phyloP scores from a whole-genome alignment of 2,888 invertebrate species.

The Drosophila meridionalis region DNA sequence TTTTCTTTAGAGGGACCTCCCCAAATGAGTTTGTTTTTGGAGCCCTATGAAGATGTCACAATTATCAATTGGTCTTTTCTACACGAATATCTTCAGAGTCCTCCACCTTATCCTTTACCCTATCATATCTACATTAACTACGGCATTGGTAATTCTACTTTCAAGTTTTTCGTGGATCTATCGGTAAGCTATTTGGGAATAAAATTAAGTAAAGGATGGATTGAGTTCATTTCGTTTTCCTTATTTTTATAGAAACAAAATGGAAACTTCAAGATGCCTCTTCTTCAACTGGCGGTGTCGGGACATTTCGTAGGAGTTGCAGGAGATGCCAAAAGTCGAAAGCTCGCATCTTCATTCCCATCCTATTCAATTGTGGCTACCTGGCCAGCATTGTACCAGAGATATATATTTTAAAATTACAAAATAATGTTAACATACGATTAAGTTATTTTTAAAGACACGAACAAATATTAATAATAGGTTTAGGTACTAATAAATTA shows the following conservation, averaged over 20 bases:
- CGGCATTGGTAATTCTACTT: slow-evolving; percentile 63
- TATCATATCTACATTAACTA: slow-evolving; percentile 71
- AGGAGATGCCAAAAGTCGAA: slow-evolving; percentile 83
- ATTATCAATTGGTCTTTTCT: slow-evolving; percentile 76
- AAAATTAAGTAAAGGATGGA: neutral
- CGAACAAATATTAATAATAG: neutral
- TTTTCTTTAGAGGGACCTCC: slow-evolving; percentile 71
- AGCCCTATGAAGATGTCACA: slow-evolving; percentile 64
- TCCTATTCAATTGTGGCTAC: slow-evolving; percentile 85
- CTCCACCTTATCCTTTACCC: slow-evolving; percentile 53
- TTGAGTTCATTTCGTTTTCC: too few relatives aligned
- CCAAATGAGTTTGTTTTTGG: slow-evolving; percentile 74
- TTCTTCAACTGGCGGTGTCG: slow-evolving; percentile 84
- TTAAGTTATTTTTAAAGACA: neutral
- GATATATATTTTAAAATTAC: slow-evolving; percentile 69
- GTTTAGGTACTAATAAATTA: neutral
- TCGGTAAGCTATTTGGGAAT: slow-evolving; percentile 28
- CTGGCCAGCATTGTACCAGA: slow-evolving; percentile 86
- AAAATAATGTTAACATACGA: neutral
- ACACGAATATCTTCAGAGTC: slow-evolving; percentile 51
- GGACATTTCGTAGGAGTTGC: slow-evolving; percentile 85
- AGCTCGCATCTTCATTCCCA: slow-evolving; percentile 85
- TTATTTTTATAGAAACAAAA: slow-evolving; percentile 43
- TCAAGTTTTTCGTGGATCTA: slow-evolving; percentile 72
- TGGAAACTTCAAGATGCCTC: slow-evolving; percentile 51